Conservation (phyloP, 1,140 invertebrate genomes). For the Mesaphorura yosii region DNA sequence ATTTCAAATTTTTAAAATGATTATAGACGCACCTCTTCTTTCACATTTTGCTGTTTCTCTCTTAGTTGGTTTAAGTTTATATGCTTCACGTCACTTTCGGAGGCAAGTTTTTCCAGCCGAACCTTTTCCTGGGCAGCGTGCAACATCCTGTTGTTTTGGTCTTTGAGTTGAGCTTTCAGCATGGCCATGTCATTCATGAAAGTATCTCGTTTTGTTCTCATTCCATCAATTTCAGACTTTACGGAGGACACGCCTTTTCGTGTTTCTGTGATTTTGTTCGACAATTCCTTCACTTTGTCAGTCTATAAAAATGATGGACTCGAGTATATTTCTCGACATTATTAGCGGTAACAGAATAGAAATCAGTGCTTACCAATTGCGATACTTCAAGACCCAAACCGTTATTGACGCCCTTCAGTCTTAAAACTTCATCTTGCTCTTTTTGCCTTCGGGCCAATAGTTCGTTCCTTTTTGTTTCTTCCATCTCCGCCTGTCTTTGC, state of each 20-base stretch:
- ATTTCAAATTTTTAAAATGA: neutral
- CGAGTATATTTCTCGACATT: neutral
- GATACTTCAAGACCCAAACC: slow-evolving; percentile 69
- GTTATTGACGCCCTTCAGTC: slow-evolving; percentile 80
- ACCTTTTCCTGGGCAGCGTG: slow-evolving; percentile 70
- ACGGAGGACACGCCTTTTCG: slow-evolving; percentile 77
- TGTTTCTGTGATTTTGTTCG: slow-evolving; percentile 75
- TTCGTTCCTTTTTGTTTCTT: slow-evolving; percentile 80
- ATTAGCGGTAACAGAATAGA: slow-evolving; percentile 2
- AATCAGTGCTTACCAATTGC: slow-evolving; percentile 45
- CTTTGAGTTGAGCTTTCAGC: slow-evolving; percentile 70
- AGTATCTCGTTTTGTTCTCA: slow-evolving; percentile 77
- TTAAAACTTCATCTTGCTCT: slow-evolving; percentile 76
- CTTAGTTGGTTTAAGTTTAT: slow-evolving; percentile 71
- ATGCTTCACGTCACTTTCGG: slow-evolving; percentile 51
- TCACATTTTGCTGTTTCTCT: slow-evolving; percentile 54
- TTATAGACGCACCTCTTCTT: slow-evolving; percentile 44
- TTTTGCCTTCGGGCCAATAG: slow-evolving; percentile 69
- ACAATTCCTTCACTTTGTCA: slow-evolving; percentile 73
- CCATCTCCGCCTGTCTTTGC: slow-evolving; percentile 82
- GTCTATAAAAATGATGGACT: slow-evolving; percentile 41
- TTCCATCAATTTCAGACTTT: slow-evolving; percentile 90
- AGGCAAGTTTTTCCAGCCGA: slow-evolving; percentile 54
- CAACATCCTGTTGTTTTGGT: slow-evolving; percentile 63
- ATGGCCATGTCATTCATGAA: slow-evolving; percentile 80